These are phyloP conservation scores for Anodontia alba DNA, from an alignment of 2,888 invertebrate species.

Conservation along the genomic window DNA sequence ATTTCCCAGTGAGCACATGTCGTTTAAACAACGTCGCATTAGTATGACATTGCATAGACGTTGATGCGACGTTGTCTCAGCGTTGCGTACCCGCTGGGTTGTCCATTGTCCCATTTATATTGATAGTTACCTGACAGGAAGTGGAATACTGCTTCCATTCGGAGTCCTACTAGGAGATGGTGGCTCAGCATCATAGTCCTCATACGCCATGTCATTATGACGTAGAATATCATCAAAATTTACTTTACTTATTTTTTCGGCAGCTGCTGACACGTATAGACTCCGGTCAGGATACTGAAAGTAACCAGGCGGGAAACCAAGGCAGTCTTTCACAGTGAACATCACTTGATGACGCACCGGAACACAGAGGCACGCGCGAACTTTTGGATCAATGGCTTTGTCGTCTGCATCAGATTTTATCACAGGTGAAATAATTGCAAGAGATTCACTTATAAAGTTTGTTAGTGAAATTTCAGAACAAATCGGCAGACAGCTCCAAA, in stretches of 20 bases:
- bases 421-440: constrained; percentile 66
- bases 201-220: constrained; percentile 67
- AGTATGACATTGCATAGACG: no score
- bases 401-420: constrained; percentile 32
- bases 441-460: constrained; percentile 65
- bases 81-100: no score
- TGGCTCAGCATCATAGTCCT: constrained; percentile 52
- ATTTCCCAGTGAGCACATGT: no score
- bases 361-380: constrained; percentile 67
- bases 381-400: constrained; percentile 54
- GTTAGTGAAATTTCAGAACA: constrained; percentile 60
- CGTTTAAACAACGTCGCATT: no score
- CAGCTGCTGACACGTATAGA: constrained; percentile 53
- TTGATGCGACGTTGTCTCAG: no score
- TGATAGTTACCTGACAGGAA: background rate
- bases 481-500: constrained; percentile 63
- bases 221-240: constrained; percentile 64
- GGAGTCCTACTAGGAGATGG: background rate
- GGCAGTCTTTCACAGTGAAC: constrained; percentile 62
- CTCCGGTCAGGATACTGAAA: constrained; percentile 67
- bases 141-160: background rate
- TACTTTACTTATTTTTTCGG: constrained; percentile 63
- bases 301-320: constrained; percentile 74
- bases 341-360: constrained; percentile 68
- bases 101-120: no score